A percentile compares a stretch with the other conserved stretches of the same genome.
Conservation (phyloP, 2,888 invertebrate genomes). For the Ecdyonurus torrentis region DNA sequence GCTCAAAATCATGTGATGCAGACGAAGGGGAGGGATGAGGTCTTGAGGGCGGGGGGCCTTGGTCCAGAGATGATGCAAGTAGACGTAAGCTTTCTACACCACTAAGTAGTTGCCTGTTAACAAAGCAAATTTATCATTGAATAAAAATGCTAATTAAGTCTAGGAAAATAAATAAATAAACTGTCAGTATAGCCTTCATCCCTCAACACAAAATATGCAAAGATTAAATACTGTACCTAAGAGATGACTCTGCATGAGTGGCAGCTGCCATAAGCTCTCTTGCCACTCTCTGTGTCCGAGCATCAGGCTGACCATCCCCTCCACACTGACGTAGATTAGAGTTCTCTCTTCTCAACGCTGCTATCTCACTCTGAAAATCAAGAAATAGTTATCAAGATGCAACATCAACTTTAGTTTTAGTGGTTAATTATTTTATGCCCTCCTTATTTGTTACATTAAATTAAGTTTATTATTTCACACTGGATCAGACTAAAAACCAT, state of each 20-base stretch:
- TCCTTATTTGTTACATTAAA: too few relatives aligned
- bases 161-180: too few relatives aligned
- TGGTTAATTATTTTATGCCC: too few relatives aligned
- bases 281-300: neutral
- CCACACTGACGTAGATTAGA: neutral
- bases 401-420: too few relatives aligned
- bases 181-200: too few relatives aligned
- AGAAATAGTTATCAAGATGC: too few relatives aligned
- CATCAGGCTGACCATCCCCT: neutral
- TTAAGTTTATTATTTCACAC: too few relatives aligned
- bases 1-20: neutral
- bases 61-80: slow-evolving; percentile 42
- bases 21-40: neutral
- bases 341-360: slow-evolving; percentile 4
- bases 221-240: neutral
- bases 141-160: too few relatives aligned
- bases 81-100: slow-evolving; percentile 49
- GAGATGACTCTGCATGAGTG: neutral
- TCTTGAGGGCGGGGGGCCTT: neutral
- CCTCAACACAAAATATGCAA: too few relatives aligned
- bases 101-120: slow-evolving; percentile 43
- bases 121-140: too few relatives aligned
- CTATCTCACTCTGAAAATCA: slow-evolving; percentile 8
- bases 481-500: too few relatives aligned
- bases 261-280: neutral